These are phyloP conservation scores for Stenotaenia linearis DNA, from an alignment of 2,888 invertebrate species.

Conservation along the genomic window DNA sequence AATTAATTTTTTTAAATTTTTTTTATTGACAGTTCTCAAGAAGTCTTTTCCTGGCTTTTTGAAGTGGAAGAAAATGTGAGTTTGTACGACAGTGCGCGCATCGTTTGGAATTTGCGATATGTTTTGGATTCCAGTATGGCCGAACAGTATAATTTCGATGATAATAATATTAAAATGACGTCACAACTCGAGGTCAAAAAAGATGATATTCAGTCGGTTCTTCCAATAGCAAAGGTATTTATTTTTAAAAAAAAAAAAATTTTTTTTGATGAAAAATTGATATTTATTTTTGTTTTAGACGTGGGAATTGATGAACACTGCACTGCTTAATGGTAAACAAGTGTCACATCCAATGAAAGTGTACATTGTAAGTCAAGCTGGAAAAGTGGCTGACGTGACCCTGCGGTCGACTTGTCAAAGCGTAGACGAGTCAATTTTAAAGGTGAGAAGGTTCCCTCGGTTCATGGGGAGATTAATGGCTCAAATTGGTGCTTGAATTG, in stretches of 20 bases:
- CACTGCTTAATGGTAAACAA: constrained; percentile 86
- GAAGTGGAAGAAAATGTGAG: constrained; percentile 77
- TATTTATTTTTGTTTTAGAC: constrained; percentile 58
- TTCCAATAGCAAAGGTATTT: constrained; percentile 83
- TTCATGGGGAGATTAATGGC: neutral
- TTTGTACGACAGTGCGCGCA: constrained; percentile 72
- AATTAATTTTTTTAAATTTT: neutral
- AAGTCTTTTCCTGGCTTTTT: constrained; percentile 84
- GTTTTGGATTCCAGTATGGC: constrained; percentile 46
- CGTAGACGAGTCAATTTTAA: constrained; percentile 89
- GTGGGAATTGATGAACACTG: constrained; percentile 92
- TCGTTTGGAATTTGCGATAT: constrained; percentile 79
- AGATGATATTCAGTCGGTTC: constrained; percentile 86
- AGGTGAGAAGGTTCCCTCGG: constrained; percentile 57
- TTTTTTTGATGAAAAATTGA: neutral
- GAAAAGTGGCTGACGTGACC: constrained; percentile 91
- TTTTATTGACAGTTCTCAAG: constrained; percentile 54
- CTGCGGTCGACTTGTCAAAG: constrained; percentile 90
- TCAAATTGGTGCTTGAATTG: neutral
- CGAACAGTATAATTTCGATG: constrained; percentile 42
- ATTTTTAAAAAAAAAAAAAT: neutral
- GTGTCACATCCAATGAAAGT: constrained; percentile 93
- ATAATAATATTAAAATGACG: constrained; percentile 59
- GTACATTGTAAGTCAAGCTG: constrained; percentile 88
- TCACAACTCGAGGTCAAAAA: constrained; percentile 83